Conservation (phyloP, 2,113 vertebrate genomes). For the Melanocharis versteri region DNA sequence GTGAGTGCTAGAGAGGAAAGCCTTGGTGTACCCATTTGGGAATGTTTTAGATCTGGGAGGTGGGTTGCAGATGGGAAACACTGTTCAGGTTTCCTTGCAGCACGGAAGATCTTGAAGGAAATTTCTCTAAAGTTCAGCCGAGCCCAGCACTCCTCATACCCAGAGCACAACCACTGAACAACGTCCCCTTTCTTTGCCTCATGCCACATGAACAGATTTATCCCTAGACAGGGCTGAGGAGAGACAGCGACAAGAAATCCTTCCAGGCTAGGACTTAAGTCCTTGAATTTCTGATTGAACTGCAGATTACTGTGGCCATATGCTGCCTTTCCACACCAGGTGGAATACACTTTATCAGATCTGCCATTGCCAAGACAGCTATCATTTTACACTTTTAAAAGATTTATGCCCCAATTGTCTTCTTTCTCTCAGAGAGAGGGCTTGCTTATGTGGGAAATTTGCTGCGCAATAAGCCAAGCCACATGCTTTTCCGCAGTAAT, state of each 20-base stretch:
- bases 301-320: slow-evolving; percentile 41
- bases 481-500: neutral
- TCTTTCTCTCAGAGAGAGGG: neutral
- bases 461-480: slow-evolving; percentile 4
- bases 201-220: neutral
- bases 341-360: slow-evolving; percentile 53
- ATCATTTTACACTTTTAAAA: slow-evolving; percentile 56
- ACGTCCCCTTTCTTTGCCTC: neutral
- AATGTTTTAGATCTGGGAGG: neutral
- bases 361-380: slow-evolving; percentile 45
- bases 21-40: neutral
- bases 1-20: neutral
- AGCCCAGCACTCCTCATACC: neutral
- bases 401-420: slow-evolving; percentile 46
- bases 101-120: neutral
- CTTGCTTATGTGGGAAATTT: slow-evolving; percentile 22
- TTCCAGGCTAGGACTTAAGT: slow-evolving; percentile 6
- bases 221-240: neutral
- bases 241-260: neutral
- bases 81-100: neutral
- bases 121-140: neutral
- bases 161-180: neutral
- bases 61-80: neutral
- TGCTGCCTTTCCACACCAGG: slow-evolving; percentile 55
- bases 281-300: slow-evolving; percentile 26